These are phyloP conservation scores for Epistrophella euchroma DNA, from an alignment of 2,888 invertebrate genomes.

Conservation along the genomic window DNA sequence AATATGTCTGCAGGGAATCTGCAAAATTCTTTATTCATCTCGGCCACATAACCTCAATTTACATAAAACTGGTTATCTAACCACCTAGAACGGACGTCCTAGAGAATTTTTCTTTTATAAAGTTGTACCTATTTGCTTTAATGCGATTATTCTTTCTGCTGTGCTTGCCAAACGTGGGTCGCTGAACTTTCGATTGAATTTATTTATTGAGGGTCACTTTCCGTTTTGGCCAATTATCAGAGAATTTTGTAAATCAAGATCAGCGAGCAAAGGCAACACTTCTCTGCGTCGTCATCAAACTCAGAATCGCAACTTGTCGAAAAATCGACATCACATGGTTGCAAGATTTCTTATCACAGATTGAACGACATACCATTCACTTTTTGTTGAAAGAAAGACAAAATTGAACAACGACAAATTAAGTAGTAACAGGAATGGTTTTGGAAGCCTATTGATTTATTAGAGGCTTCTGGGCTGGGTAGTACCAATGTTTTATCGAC, in stretches of 20 bases:
- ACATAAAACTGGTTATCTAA: constrained; percentile 66
- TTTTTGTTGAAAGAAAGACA: not conserved
- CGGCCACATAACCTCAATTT: constrained; percentile 64
- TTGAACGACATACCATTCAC: not conserved
- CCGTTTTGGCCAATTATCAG: constrained; percentile 57
- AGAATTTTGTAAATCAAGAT: constrained; percentile 71
- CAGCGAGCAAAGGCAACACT: constrained; percentile 71
- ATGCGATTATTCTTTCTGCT: constrained; percentile 18
- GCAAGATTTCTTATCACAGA: constrained; percentile 10
- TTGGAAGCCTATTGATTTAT: constrained; percentile 11
- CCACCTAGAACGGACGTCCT: constrained; percentile 55
- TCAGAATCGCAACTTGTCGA: not conserved
- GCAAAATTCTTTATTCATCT: constrained; percentile 46
- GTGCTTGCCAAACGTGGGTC: constrained; percentile 42
- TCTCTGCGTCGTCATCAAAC: constrained; percentile 45
- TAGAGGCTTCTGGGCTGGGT: not conserved
- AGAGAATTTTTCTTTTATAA: constrained; percentile 37
- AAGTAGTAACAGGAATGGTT: not conserved
- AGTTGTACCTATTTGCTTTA: constrained; percentile 21
- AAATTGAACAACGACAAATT: not conserved
- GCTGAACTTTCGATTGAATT: constrained; percentile 49
- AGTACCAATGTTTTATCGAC: too few species aligned
- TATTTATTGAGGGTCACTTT: constrained; percentile 39
- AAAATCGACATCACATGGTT: constrained; percentile 20
- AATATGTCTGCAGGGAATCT: not conserved